These are phyloP conservation scores for Trissolcus basalis DNA, from an alignment of 1,140 invertebrate genomes.

Conservation along the genomic window DNA sequence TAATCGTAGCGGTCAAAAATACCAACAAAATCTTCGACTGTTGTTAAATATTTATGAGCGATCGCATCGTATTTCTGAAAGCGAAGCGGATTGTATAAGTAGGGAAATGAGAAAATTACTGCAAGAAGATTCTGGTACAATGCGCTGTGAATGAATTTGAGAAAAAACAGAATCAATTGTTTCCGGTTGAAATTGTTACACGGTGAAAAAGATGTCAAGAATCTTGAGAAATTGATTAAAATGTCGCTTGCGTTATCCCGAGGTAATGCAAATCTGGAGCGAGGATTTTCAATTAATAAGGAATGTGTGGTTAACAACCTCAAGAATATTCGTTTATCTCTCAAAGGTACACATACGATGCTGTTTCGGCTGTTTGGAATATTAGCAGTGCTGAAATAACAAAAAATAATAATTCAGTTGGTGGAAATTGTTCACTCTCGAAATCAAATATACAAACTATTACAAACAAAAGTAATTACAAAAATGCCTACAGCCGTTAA, in stretches of 20 bases:
- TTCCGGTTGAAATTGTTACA: slow-evolving; percentile 37
- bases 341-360: too few species aligned
- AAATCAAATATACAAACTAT: too few species aligned
- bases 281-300: slow-evolving; percentile 39
- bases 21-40: slow-evolving; percentile 9
- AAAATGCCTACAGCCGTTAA: too few species aligned
- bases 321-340: too few species aligned
- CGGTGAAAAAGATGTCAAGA: not conserved
- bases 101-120: slow-evolving; percentile 22
- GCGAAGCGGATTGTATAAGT: slow-evolving; percentile 26
- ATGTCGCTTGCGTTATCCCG: slow-evolving; percentile 28
- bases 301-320: slow-evolving; percentile 36
- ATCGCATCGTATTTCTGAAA: slow-evolving; percentile 26
- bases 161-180: slow-evolving; percentile 25
- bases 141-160: slow-evolving; percentile 23
- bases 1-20: slow-evolving; percentile 1
- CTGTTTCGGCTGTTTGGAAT: too few species aligned
- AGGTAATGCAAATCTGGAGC: slow-evolving; percentile 31
- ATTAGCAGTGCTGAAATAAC: too few species aligned
- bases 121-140: slow-evolving; percentile 8
- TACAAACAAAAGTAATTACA: too few species aligned
- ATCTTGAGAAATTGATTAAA: slow-evolving; percentile 22
- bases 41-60: slow-evolving; percentile 21
- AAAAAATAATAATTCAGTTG: too few species aligned
- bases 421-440: too few species aligned